Base-by-base conservation (phyloP, 2,113 vertebrate genomes). In the Epinephelus lanceolatus region DNA sequence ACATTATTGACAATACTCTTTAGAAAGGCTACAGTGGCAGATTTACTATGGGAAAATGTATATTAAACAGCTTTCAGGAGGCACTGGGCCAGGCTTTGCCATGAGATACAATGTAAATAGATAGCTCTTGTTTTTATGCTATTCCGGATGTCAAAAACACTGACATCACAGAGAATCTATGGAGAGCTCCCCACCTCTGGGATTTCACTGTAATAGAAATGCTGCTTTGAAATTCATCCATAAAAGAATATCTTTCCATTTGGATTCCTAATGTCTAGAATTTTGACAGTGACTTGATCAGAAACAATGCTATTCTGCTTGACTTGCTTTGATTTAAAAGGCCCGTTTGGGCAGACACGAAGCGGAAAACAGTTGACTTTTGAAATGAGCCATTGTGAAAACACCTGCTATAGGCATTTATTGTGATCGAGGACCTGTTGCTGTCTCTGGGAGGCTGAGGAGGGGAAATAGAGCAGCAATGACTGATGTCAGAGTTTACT, bases 351-450 rank as follows among this genome's bases (percentile, higher is more conserved):
- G n/a, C n/a, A 45, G 69, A 71, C 14, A 27, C 78, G 55, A 71
- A 63, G 55, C 30, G 57, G 25, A 68, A 72, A 65, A 49, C 11
- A n/a, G 62, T 69, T 77, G 70, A 78, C 78, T 85, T 84, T 74
- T 69, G 30, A 80, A 72, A 76, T 51, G 59, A 83, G 61, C 60
- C 62, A 80, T 82, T 87, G 73, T 77, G 67, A 72, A 87, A 81
- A 77, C 59, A 68, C 71, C 84, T 78, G 61, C 86, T 75, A 30
- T 19, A 10, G 65, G 63, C 78, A 61, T 88, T 88, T 86, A 82
- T 89, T 85, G 68, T 86, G 85, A 93, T 80, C 59, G 68, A 87
- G 49, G 74, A 90, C 85, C 76, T 88, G 78, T 86, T 84, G 77
- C 71, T 59, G 42, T 77, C 53, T 59, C 33, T 62, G 25, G 53